A percentile compares a stretch with the other conserved stretches of the same genome.
Conservation (phyloP, 1,140 invertebrate genomes). For the Condylostylus longicornis region DNA sequence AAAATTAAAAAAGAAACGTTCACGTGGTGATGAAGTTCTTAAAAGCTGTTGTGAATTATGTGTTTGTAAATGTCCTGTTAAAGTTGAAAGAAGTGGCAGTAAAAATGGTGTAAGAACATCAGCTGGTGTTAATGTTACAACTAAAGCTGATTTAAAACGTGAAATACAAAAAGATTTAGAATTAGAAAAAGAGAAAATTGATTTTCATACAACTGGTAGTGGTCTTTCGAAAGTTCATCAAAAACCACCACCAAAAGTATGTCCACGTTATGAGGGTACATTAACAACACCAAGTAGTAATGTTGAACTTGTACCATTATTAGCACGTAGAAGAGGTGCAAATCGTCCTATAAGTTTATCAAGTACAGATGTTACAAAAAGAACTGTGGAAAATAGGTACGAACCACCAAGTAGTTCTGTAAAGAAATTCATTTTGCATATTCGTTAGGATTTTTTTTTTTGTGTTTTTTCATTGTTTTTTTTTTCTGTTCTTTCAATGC, state of each 20-base stretch:
- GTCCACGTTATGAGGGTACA: constrained; percentile 4
- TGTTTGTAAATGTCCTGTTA: constrained; percentile 22
- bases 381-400: constrained; percentile 31
- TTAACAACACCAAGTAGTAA: no score
- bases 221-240: constrained; percentile 13
- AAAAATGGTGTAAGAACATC: constrained; percentile 7
- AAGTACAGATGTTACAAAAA: constrained; percentile 43
- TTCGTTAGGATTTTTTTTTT: constrained; percentile 5
- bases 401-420: constrained; percentile 18
- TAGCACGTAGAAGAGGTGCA: constrained; percentile 36
- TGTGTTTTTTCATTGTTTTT: constrained; percentile 1
- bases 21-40: constrained; percentile 15
- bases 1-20: constrained; percentile 20
- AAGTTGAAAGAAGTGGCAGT: constrained; percentile 7
- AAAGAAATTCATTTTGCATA: constrained; percentile 14
- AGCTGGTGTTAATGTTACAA: constrained; percentile 1
- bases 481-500: constrained; percentile 1
- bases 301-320: constrained; percentile 45
- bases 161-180: constrained; percentile 8
- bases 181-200: constrained; percentile 9
- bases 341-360: constrained; percentile 32
- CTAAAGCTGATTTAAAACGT: constrained; percentile 7
- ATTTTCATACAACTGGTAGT: no score
- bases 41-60: constrained; percentile 23
- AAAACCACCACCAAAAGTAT: constrained; percentile 7